Percentiles rank a stretch among this genome's conserved stretches.
Conservation (phyloP, 2,797 vertebrate genomes). For the Poecilia gillii region DNA sequence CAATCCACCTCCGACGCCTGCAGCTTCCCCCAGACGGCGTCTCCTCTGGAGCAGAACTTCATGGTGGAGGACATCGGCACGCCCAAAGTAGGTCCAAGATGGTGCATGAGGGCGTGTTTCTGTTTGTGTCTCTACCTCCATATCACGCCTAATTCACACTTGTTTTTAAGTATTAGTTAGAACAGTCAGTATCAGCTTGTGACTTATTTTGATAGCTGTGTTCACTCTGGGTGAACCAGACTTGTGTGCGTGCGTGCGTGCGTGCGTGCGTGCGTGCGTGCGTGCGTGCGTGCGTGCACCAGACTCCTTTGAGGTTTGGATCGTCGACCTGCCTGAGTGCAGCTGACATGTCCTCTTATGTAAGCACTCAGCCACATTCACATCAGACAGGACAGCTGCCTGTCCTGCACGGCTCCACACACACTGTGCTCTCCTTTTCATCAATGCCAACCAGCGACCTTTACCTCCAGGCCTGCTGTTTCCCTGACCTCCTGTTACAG, state of each 20-base stretch:
- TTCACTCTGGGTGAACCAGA: slow-evolving; percentile 31
- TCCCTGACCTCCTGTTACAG: slow-evolving; percentile 41
- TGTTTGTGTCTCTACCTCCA: slow-evolving; percentile 1
- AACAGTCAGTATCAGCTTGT: slow-evolving; percentile 33
- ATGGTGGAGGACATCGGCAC: slow-evolving; percentile 94
- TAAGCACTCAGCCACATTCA: slow-evolving; percentile 63
- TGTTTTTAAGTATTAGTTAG: slow-evolving; percentile 24
- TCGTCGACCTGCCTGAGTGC: slow-evolving; percentile 50
- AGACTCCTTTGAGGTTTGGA: slow-evolving; percentile 45
- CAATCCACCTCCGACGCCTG: slow-evolving; percentile 87
- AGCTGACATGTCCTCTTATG: slow-evolving; percentile 69
- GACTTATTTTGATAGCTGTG: slow-evolving; percentile 49
- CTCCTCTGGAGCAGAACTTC: slow-evolving; percentile 86
- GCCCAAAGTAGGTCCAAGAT: slow-evolving; percentile 87
- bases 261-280: not conserved
- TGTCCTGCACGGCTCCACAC: slow-evolving; percentile 53
- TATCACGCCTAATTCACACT: slow-evolving; percentile 7
- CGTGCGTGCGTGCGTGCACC: not conserved
- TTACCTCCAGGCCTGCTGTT: slow-evolving; percentile 53
- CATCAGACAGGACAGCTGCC: slow-evolving; percentile 78
- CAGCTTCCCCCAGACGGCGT: slow-evolving; percentile 84
- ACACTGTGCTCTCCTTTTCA: slow-evolving; percentile 15
- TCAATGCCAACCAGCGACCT: slow-evolving; percentile 54
- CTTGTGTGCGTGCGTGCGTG: not conserved
- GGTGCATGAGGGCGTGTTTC: not conserved